Base-by-base conservation (phyloP, 2,888 invertebrate genomes). In the Patella pellucida region DNA sequence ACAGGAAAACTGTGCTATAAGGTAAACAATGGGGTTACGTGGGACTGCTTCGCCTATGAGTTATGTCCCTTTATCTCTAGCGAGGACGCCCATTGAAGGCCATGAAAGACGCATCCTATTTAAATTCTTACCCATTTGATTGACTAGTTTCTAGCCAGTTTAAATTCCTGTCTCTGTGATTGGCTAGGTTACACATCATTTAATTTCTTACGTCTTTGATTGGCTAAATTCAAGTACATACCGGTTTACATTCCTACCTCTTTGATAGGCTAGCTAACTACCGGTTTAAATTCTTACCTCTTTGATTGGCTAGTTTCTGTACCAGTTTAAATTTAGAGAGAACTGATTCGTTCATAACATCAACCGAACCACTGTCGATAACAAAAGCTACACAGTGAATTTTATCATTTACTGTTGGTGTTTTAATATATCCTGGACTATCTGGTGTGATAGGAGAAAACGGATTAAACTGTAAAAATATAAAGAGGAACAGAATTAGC, bases 351-450 rank as follows among this genome's bases (percentile, higher is more conserved):
- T 81, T 72, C 56, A 85, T 72, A 11, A 79, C 78, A 15, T 77
- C 77, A 1, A 81, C 80, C 0, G 81, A 75, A 50, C 73, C 77
- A 16, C 82, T 79, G 69, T 85, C 84, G 23, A 85, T 77, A 0
- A 84, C 82, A 74, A 84, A 81, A 9, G 81, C 83, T 11, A 84
- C 82, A 75, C 83, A 83, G 71, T 85, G 85, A 16, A 85, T 83
- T 27, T 77, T 79, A 70, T 84, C 83, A 3, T 74, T 72, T 54
- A 85, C n/a, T 1, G 73, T 74, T n/a, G 85, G 83, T 11, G 69
- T 69, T 15, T 77, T 73, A 14, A 76, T 79, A 71, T 79, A 85
- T 3, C 82, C 80, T n/a, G 76, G 52, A 12, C 74, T 73, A 15
- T 84, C 79, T 0, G 79, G 75, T 3, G 77, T 70, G 15, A 84